A percentile compares a stretch with the other conserved stretches of the same genome.
These are phyloP conservation scores for Ibidorhyncha struthersii DNA, from an alignment of 2,113 vertebrate species.

Conservation along the genomic window DNA sequence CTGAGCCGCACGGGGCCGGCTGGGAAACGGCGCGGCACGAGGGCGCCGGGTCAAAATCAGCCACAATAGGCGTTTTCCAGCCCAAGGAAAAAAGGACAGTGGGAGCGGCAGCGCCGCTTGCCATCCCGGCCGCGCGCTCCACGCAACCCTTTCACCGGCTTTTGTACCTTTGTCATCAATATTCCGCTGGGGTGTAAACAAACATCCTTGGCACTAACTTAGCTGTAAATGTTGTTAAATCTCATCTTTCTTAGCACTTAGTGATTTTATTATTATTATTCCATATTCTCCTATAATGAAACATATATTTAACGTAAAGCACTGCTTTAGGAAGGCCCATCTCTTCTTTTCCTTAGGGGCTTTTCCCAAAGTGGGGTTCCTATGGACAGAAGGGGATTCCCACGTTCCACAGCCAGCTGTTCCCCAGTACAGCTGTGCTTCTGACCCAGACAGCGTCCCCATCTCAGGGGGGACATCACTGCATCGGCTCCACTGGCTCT, in stretches of 20 bases:
- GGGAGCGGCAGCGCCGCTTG: not conserved
- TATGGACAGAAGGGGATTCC: fast-evolving
- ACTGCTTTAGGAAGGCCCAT: not conserved
- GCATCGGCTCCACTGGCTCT: fast-evolving
- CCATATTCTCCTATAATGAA: not conserved
- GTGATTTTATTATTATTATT: not conserved
- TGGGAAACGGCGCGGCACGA: fast-evolving
- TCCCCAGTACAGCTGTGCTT: fast-evolving
- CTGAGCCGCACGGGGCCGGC: not conserved
- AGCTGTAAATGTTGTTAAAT: not conserved
- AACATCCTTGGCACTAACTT: not conserved
- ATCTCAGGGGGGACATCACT: fast-evolving
- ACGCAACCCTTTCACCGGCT: fast-evolving
- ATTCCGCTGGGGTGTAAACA: not conserved
- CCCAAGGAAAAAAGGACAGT: not conserved
- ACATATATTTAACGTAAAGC: not conserved
- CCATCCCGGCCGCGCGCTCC: fast-evolving
- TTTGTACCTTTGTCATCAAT: not conserved
- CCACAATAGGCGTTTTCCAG: not conserved
- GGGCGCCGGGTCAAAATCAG: not conserved
- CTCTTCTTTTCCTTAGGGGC: not conserved
- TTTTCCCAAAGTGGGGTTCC: fast-evolving
- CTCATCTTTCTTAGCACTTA: fast-evolving
- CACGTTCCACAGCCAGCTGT: no score
- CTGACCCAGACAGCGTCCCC: fast-evolving